Conservation (phyloP, 2,113 vertebrate species). For the Campylomormyrus tamandua region DNA sequence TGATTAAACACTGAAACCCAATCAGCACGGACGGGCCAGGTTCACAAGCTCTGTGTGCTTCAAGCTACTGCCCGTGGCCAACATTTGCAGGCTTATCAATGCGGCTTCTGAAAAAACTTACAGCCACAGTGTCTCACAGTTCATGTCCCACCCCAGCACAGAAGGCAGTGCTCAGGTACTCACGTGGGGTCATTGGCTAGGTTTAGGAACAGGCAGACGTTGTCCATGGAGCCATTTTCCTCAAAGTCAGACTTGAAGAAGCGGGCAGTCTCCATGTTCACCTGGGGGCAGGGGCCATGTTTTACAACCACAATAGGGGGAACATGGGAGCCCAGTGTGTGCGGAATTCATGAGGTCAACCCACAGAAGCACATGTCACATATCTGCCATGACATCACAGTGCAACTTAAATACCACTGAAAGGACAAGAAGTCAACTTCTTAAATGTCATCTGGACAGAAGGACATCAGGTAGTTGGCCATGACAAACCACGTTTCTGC, state of each 20-base stretch:
- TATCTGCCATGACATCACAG: background rate
- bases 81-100: background rate
- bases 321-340: background rate
- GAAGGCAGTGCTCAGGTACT: constrained; percentile 29
- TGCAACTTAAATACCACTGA: background rate
- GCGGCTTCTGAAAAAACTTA: background rate
- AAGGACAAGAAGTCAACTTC: background rate
- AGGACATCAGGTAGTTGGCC: background rate
- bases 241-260: constrained; percentile 76
- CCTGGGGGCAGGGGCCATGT: constrained; percentile 38
- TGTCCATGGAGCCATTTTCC: constrained; percentile 75
- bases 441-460: background rate
- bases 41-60: background rate
- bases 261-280: constrained; percentile 75
- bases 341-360: background rate
- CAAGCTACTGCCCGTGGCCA: background rate
- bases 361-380: background rate
- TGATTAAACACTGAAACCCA: background rate
- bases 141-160: background rate
- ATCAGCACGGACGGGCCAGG: background rate
- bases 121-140: background rate
- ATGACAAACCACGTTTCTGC: background rate
- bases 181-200: constrained; percentile 73
- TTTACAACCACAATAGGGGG: background rate
- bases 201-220: constrained; percentile 72